Evolutionary conservation across 2,113 vertebrate species (phyloP), one percentile per base, ranked within the genome.

Genomic region (Thalassarche chlororhynchos): DNA sequence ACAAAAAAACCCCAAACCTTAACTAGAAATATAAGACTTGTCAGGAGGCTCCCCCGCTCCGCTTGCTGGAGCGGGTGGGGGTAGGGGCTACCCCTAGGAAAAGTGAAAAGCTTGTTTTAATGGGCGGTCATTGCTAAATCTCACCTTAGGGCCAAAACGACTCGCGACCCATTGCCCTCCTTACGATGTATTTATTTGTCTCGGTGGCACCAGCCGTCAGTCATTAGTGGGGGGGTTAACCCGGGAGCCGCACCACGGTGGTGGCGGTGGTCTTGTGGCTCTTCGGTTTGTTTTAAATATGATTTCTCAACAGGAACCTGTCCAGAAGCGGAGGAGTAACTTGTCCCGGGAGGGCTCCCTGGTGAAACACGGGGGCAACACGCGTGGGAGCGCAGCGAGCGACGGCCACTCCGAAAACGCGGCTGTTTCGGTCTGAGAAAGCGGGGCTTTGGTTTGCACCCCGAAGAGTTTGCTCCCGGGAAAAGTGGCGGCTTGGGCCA

Each of bases 161-260:
- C 95, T 92, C 77, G 87, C 94, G 97, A 97, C 96, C 97, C 95
- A 89, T 96, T 96, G 95, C 95, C 92, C 95, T 96, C 95, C 94
- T 97, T 89, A 95, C 94, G 91, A 96, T 89, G 95, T 96, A 97
- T 97, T 96, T 97, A 96, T 97, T 97, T 95, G 94, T 95, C 94
- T 96, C 95, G 6, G 89, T 89, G 97, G 95, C 97, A 91, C 97
- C 91, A 94, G 97, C 91, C 95, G 96, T 92, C 95, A 96, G 97
- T 95, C 97, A 96, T 89, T 87, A 68, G 55, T 58, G 86, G 85
- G 93, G 89, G 78, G 79, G 82, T 65, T 74, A 95, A 65, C 57
- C 74, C 84, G 8, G n/a, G 92, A 93, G 87, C 91, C 61, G 52
- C 92, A 31, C 89, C 91, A 15, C 51, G 10, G 6, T 31, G 90